Conservation (phyloP, 2,888 invertebrate species). For the Sinohyriopsis cumingii region DNA sequence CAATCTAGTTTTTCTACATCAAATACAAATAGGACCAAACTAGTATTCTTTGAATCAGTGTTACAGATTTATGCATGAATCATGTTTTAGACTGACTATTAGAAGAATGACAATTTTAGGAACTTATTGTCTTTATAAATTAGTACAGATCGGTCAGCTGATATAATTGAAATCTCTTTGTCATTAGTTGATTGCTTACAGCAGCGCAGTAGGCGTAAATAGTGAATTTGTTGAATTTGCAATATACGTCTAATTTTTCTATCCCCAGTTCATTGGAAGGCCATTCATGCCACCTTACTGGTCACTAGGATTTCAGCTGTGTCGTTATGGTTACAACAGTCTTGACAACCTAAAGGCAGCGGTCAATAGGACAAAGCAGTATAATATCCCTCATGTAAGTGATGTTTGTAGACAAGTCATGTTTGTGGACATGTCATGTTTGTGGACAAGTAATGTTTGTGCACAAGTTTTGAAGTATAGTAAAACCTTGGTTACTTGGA, state of each 20-base stretch:
- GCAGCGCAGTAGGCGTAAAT: too few species aligned
- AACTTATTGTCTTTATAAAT: too few species aligned
- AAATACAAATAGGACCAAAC: too few species aligned
- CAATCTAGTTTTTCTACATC: too few species aligned
- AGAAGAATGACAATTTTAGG: too few species aligned
- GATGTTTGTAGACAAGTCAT: background rate
- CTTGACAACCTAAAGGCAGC: slow-evolving; percentile 55
- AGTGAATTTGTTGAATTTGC: background rate
- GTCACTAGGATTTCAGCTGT: slow-evolving; percentile 90
- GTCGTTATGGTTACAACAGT: slow-evolving; percentile 76
- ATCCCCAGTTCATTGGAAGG: slow-evolving; percentile 76
- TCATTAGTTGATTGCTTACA: too few species aligned
- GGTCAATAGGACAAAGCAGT: slow-evolving; percentile 59
- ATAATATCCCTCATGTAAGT: slow-evolving; percentile 66
- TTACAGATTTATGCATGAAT: too few species aligned
- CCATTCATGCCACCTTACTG: slow-evolving; percentile 91
- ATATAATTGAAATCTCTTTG: too few species aligned
- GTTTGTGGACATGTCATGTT: background rate
- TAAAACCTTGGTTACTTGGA: background rate
- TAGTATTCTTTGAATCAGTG: too few species aligned
- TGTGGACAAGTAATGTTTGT: background rate
- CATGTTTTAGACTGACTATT: too few species aligned
- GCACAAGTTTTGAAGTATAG: background rate
- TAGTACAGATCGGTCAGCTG: too few species aligned
- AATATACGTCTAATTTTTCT: slow-evolving; percentile 5